phyloP scores from a whole-genome alignment of 2,797 vertebrate genomes.

The Myoxocephalus aenaeus region DNA sequence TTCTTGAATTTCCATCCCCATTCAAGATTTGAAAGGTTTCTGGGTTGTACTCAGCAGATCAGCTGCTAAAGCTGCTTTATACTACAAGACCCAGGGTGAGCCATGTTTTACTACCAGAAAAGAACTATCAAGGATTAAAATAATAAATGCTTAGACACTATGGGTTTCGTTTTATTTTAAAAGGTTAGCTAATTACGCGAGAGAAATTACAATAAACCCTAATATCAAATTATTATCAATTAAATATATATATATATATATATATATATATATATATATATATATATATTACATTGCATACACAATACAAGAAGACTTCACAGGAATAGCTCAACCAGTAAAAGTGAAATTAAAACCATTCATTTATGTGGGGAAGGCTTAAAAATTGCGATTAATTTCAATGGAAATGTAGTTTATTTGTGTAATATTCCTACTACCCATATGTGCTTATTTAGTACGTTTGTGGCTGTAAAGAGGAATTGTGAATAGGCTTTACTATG shows the following conservation, averaged over 20 bases:
- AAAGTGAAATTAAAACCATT: not conserved
- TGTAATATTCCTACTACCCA: no score
- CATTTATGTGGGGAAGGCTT: not conserved
- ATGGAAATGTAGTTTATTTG: not conserved
- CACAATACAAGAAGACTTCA: not conserved
- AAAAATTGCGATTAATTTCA: not conserved
- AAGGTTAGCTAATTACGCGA: not conserved
- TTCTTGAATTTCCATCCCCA: not conserved
- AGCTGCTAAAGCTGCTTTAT: not conserved
- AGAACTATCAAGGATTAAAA: not conserved
- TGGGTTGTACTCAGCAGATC: conserved; percentile 26
- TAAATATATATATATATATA: not conserved
- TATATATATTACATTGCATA: not conserved
- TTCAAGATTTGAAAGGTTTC: not conserved
- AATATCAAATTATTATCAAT: not conserved
- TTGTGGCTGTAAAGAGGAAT: not conserved
- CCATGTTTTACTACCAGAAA: not conserved
- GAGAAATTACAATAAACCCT: not conserved
- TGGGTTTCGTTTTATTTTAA: not conserved
- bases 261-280: no score
- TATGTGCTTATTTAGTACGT: no score
- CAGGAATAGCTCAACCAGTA: not conserved
- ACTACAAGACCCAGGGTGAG: not conserved
- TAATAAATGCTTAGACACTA: not conserved
- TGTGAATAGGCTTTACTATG: not conserved